These are phyloP conservation scores for Anarsia innoxiella DNA, from an alignment of 2,888 invertebrate genomes.

Conservation along the genomic window DNA sequence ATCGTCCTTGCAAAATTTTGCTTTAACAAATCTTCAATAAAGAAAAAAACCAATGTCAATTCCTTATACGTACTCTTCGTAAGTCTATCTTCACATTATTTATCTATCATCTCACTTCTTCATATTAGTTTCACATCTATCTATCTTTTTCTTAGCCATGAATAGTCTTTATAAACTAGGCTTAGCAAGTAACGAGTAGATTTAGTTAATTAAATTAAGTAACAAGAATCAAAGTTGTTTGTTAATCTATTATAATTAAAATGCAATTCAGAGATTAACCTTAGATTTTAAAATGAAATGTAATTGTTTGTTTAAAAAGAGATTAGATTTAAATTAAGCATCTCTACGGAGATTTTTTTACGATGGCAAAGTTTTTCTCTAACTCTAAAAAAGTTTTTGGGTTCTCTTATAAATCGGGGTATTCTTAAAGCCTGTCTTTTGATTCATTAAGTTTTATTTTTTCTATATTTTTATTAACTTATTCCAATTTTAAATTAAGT, in stretches of 20 bases:
- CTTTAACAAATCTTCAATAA: too few species aligned
- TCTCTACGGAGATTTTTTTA: constrained; percentile 20
- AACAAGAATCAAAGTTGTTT: constrained; percentile 65
- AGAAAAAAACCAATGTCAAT: constrained; percentile 39
- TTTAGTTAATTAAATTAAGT: constrained; percentile 43
- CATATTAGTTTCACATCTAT: constrained; percentile 27
- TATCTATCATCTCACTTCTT: constrained; percentile 24
- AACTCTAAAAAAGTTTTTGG: constrained; percentile 19
- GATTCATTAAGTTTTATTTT: constrained; percentile 29
- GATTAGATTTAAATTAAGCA: constrained; percentile 41
- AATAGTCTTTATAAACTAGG: constrained; percentile 55
- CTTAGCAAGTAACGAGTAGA: constrained; percentile 56
- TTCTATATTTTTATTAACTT: constrained; percentile 30
- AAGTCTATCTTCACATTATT: constrained; percentile 26
- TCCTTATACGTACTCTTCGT: constrained; percentile 38
- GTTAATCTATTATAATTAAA: constrained; percentile 67
- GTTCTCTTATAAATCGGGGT: constrained; percentile 14
- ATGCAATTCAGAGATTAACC: constrained; percentile 72
- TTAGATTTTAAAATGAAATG: constrained; percentile 47
- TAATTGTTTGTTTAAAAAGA: constrained; percentile 55
- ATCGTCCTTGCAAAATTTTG: too few species aligned
- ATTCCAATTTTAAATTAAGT: constrained; percentile 34
- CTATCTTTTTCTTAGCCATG: constrained; percentile 51
- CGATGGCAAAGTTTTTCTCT: constrained; percentile 44
- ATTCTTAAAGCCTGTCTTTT: constrained; percentile 27